A percentile compares a stretch with the other conserved stretches of the same genome.
These are phyloP conservation scores for Pseudoatta argentina DNA, from an alignment of 1,140 invertebrate genomes.

Conservation along the genomic window DNA sequence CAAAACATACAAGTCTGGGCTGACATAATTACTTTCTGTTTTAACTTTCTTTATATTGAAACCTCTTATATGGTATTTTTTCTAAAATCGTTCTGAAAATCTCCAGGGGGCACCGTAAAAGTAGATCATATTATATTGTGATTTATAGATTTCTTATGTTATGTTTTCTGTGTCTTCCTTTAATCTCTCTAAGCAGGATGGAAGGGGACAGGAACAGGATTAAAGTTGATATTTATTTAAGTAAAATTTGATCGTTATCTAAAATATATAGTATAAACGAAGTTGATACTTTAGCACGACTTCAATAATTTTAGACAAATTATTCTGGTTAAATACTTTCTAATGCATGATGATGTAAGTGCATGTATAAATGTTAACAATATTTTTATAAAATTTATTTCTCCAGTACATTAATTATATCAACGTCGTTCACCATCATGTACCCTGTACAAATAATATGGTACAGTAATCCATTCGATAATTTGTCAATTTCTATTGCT, in stretches of 20 bases:
- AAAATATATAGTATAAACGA: constrained; percentile 36
- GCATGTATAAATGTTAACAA: not conserved
- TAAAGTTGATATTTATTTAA: constrained; percentile 74
- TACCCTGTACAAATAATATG: constrained; percentile 35
- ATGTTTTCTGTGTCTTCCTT: constrained; percentile 62
- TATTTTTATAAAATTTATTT: not conserved
- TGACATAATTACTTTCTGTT: constrained; percentile 56
- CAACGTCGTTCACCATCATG: constrained; percentile 48
- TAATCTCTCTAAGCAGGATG: constrained; percentile 82
- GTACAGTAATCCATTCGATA: not conserved
- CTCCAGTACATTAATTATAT: not conserved
- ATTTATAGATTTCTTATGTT: constrained; percentile 70
- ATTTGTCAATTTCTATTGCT: constrained; percentile 1
- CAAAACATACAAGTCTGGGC: constrained; percentile 28
- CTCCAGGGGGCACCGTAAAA: constrained; percentile 74
- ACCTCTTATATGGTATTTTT: constrained; percentile 78
- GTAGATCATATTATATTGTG: constrained; percentile 34
- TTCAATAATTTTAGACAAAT: constrained; percentile 21
- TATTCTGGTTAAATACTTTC: not conserved
- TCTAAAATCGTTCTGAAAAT: constrained; percentile 69
- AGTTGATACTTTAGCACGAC: constrained; percentile 22
- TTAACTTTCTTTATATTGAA: constrained; percentile 38
- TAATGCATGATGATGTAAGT: not conserved
- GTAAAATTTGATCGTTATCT: constrained; percentile 69
- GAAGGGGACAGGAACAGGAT: constrained; percentile 79